A percentile compares a stretch with the other conserved stretches of the same genome.
phyloP scores from a whole-genome alignment of 2,113 vertebrate species.

The Nanger granti region DNA sequence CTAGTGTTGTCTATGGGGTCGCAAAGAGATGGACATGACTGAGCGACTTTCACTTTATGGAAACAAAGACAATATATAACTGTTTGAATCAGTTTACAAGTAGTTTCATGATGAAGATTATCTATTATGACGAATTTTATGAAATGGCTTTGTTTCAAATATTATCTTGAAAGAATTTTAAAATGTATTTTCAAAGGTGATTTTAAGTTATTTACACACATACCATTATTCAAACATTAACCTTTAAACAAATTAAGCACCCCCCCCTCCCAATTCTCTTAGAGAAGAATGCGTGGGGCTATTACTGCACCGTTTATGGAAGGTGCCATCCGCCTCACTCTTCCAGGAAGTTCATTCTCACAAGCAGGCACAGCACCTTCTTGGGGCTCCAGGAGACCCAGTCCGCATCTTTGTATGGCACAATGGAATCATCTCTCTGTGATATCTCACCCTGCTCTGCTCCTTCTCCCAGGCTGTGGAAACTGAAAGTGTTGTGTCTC shows the following conservation, averaged over 20 bases:
- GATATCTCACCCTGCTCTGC: fast-evolving
- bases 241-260: background rate
- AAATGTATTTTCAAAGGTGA: background rate
- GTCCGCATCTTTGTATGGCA: fast-evolving
- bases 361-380: fast-evolving
- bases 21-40: background rate
- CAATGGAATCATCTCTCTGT: fast-evolving
- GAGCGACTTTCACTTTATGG: background rate
- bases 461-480: background rate
- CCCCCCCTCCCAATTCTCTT: background rate
- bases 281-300: fast-evolving
- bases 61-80: background rate
- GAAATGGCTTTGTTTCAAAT: background rate
- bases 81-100: background rate
- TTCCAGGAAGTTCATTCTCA: background rate
- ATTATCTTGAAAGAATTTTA: background rate
- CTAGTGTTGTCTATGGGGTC: background rate
- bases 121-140: background rate
- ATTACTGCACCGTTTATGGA: fast-evolving
- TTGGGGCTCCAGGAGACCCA: fast-evolving
- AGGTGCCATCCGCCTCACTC: fast-evolving
- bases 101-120: background rate
- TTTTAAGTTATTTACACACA: background rate
- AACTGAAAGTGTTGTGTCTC: background rate
- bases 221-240: background rate